Base-by-base conservation (phyloP, 37 sponge, comb jelly and placozoan species). In the Lycopodina hypogea region DNA sequence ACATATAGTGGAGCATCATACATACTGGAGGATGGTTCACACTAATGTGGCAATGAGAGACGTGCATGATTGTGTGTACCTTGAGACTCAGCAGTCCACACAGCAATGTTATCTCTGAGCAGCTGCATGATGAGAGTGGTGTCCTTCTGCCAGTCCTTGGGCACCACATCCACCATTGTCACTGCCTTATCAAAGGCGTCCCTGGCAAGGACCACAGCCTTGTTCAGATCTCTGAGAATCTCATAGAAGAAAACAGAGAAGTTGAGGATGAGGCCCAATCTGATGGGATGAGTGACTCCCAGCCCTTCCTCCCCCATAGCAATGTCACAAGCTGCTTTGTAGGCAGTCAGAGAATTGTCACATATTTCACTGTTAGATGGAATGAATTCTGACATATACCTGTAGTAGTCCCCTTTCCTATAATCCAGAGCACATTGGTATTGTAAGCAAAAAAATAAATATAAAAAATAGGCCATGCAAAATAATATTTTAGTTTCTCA, bases 231-330 rank as follows among this genome's bases (percentile, higher is more conserved):
- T 1, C 65, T n/a, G 7, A 81, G 65, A 30, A 81, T 94, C 65
- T 97, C 98, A 69, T 93, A 97, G 84, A 85, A 95, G 76, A 95
- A 97, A 17, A 97, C 98, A 23, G 98, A 97, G 86, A 88, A 97
- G 79, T 97, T 97, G 39, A 97, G 85, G 12, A 93, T 93, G 24
- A 97, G 86, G 0, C 98, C 98, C 12, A 97, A 82, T 0, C 93
- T 81, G 50, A 97, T 97, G 34, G 98, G 98, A 45, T 97, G 91
- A 4, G 98, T 97, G 28, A 86, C 36, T 18, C 66, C 50, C 29
- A 97, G 61, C 2, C 88, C 76, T 12, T 81, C 75, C 21, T 77
- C 64, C 19, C 58, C 59, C 38, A 50, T 80, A 28, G 98, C 95
- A 22, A 83, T 71, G 18, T 88, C 76, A 52, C 78, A 95, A 22